Percentiles rank a stretch among this genome's conserved stretches.
Evolutionary conservation across 2,888 invertebrate species (phyloP).

Genomic region (Uloborus plumipes): DNA sequence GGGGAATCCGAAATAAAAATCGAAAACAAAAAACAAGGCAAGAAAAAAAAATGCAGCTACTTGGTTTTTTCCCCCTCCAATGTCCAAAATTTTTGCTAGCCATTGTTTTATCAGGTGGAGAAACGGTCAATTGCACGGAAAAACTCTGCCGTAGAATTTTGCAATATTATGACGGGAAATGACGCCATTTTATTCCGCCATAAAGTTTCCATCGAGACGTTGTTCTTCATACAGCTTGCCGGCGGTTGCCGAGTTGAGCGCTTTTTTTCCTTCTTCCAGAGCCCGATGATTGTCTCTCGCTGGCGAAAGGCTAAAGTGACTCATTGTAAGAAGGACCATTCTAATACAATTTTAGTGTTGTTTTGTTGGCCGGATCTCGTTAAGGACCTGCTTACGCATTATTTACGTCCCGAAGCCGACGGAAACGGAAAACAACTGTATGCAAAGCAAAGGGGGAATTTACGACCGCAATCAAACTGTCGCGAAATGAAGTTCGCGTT

Average conservation of each 20-base stretch:
- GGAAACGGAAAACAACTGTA: slow-evolving; percentile 10
- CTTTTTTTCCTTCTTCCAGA: too few relatives aligned
- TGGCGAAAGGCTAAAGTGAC: slow-evolving; percentile 5
- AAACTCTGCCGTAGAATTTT: slow-evolving; percentile 11
- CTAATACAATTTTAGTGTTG: slow-evolving; percentile 24
- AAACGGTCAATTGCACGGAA: slow-evolving; percentile 42
- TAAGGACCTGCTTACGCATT: not conserved
- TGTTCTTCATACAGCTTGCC: too few relatives aligned
- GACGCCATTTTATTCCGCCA: slow-evolving; percentile 33
- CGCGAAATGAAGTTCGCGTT: too few relatives aligned
- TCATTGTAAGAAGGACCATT: not conserved
- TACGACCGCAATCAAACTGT: too few relatives aligned
- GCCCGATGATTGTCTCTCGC: not conserved
- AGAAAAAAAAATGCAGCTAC: slow-evolving; percentile 4
- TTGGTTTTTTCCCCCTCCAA: slow-evolving; percentile 14
- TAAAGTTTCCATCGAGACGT: not conserved
- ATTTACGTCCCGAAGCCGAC: slow-evolving; percentile 15
- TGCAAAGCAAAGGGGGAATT: not conserved
- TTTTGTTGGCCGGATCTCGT: slow-evolving; percentile 24
- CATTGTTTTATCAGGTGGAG: slow-evolving; percentile 26
- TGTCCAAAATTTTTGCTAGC: slow-evolving; percentile 11
- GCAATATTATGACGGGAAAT: slow-evolving; percentile 47
- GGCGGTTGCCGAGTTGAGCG: too few relatives aligned
- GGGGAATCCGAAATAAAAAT: slow-evolving; percentile 13
- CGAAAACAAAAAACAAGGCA: not conserved